Base-by-base conservation (phyloP, 2,888 invertebrate species). In the Melieria crassipennis region DNA sequence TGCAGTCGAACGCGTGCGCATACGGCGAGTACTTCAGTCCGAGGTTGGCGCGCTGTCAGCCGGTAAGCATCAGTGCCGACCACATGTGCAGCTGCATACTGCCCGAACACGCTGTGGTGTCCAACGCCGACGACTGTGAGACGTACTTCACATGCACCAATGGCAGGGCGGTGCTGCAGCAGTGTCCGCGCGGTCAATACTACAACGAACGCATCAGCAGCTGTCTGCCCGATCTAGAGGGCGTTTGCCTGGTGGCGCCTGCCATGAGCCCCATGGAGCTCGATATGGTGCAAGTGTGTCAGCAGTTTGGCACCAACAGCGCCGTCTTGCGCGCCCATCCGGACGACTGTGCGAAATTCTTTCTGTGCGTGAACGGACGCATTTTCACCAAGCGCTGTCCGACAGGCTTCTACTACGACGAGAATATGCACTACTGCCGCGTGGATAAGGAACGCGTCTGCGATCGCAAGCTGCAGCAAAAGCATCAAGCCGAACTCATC, bases 11-110 rank as follows among this genome's bases (percentile, higher is more conserved):
- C 6, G 73, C 60, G 5, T 83, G 82, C 46, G 73, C 72, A 0
- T 30, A 56, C 4, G 78, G 77, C 9, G 69, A 67, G 5, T 83
- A 80, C 55, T 79, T 80, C 45, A 74, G 79, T 73, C 68, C 30
- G 0, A 50, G 61, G 3, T 47, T 70, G 5, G 69, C 64, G 0
- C 71, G 75, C 5, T 82, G 82, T 64, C 62, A 77, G 11, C 65
- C 75, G 43, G 69, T 73, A 11, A 16, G 45, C 10, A 63, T 57
- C 43, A 76, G 74, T 43, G 72, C 75, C 0, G 70, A 71, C 0
- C 80, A 79, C 67, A 77, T 79, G 69, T 82, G 82, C 65, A 79
- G 78, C 57, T 82, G 82, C 66, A 56, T 81, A 10, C 61, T 81
- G 56, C 79, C 81, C 4, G 77, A 79, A 1, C 70, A 80, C 9